phyloP scores from a whole-genome alignment of 1,140 invertebrate genomes.

The Sminthurides bifidus region DNA sequence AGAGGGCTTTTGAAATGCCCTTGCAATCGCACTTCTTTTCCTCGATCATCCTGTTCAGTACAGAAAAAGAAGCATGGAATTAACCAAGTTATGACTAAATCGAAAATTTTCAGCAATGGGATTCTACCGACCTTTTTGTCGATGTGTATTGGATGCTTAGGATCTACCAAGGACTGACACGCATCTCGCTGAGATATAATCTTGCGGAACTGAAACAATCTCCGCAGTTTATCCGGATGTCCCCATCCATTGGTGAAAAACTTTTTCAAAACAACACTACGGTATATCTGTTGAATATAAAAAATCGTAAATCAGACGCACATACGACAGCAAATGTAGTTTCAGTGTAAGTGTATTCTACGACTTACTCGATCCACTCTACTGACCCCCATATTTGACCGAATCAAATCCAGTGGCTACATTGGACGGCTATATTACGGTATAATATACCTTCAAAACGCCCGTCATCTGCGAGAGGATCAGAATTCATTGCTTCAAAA shows the following conservation, averaged over 20 bases:
- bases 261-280: conserved; percentile 76
- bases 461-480: too few relatives aligned
- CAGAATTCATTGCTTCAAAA: too few relatives aligned
- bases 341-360: background rate
- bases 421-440: too few relatives aligned
- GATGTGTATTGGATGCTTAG: conserved; percentile 75
- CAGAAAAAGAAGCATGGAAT: background rate
- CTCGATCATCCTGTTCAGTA: conserved; percentile 53
- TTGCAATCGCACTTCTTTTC: conserved; percentile 55
- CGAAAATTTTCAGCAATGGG: background rate
- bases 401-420: too few relatives aligned
- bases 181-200: conserved; percentile 66
- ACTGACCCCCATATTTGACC: conserved; percentile 12
- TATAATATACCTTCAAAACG: too few relatives aligned
- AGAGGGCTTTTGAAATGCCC: conserved; percentile 83
- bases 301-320: background rate
- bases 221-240: conserved; percentile 46
- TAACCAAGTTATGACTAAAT: background rate
- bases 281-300: conserved; percentile 61
- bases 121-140: conserved; percentile 55
- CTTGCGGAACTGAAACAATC: conserved; percentile 55
- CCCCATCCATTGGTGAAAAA: conserved; percentile 97
- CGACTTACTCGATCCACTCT: conserved; percentile 16
- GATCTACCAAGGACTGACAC: conserved; percentile 68
- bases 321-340: too few relatives aligned